phyloP scores from a whole-genome alignment of 2,888 invertebrate species.

The Strigamia transsilvanica region DNA sequence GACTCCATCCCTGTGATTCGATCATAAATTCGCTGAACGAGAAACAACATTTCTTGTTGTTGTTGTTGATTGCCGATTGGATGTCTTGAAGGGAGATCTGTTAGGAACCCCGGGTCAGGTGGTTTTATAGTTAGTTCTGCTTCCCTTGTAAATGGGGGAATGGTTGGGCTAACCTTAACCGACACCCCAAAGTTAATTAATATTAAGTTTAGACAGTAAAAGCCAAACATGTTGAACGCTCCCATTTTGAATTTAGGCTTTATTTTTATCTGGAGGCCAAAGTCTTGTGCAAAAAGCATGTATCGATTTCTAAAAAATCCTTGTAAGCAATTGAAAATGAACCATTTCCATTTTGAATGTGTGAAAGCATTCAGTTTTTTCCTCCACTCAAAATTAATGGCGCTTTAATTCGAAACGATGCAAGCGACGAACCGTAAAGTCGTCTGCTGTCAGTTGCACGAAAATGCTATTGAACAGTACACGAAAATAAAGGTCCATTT shows the following conservation, averaged over 20 bases:
- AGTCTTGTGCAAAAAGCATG: neutral
- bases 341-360: neutral
- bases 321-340: neutral
- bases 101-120: neutral
- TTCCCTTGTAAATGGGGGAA: constrained; percentile 2
- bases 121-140: neutral
- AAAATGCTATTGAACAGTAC: neutral
- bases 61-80: neutral
- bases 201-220: neutral
- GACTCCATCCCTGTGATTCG: constrained; percentile 58
- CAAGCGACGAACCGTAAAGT: constrained; percentile 24
- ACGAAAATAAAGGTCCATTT: constrained; percentile 29
- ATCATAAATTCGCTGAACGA: constrained; percentile 59
- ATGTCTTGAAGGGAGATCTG: neutral
- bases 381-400: constrained; percentile 3
- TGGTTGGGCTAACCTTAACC: neutral
- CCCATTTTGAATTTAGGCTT: constrained; percentile 23
- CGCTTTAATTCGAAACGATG: constrained; percentile 35
- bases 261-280: neutral
- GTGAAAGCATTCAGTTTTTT: neutral
- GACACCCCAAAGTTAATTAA: neutral
- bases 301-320: constrained; percentile 10
- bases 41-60: constrained; percentile 26
- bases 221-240: neutral
- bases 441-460: constrained; percentile 22